Conservation (phyloP, 2,888 invertebrate genomes). For the Conus canariensis region DNA sequence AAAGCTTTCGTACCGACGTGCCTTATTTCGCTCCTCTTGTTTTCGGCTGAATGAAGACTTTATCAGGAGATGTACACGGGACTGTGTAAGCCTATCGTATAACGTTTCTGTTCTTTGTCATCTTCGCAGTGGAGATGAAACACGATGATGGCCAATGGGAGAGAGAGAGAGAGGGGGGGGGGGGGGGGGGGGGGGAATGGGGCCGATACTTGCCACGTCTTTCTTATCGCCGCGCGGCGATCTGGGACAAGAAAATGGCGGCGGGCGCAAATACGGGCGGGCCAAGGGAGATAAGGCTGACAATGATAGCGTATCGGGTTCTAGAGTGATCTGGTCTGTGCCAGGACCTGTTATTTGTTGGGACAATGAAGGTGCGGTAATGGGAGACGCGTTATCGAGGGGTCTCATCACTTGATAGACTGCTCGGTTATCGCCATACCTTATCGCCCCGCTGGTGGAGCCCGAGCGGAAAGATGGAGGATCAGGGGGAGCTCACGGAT, state of each 20-base stretch:
- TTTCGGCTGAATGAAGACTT: not conserved
- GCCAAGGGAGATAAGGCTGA: slow-evolving; percentile 33
- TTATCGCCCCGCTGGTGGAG: slow-evolving; percentile 18
- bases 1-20: no score
- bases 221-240: no score
- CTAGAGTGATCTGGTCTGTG: slow-evolving; percentile 7
- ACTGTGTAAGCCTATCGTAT: not conserved
- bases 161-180: no score
- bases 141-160: not conserved
- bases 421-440: slow-evolving; percentile 27
- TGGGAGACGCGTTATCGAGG: slow-evolving; percentile 1
- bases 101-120: slow-evolving; percentile 21
- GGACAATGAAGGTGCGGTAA: slow-evolving; percentile 33
- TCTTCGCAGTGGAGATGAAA: not conserved
- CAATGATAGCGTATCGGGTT: slow-evolving; percentile 37
- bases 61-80: not conserved
- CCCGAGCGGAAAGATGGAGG: not conserved
- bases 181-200: no score
- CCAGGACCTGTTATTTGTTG: slow-evolving; percentile 38
- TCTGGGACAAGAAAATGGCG: no score
- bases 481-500: no score
- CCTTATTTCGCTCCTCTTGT: no score
- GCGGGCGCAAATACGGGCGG: not conserved
- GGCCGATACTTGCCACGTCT: no score
- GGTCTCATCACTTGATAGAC: slow-evolving; percentile 28